Base-by-base conservation (phyloP, 2,888 invertebrate species). In the Atherix ibis region DNA sequence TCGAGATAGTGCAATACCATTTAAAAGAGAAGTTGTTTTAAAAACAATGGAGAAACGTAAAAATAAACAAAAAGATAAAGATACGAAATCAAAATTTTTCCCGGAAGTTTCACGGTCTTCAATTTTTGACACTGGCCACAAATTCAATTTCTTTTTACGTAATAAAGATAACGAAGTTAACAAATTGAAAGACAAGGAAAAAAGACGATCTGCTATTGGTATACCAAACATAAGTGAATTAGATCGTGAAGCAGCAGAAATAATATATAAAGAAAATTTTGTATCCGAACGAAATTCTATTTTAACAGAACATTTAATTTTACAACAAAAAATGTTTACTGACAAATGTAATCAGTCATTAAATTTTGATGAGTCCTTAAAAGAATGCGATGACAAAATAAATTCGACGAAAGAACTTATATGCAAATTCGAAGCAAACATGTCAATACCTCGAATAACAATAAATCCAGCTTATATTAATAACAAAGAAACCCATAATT, bases 191-290 rank as follows among this genome's bases (percentile, higher is more conserved):
- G 40, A 56, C 36, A 56, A 65, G 2, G 64, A 62, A 27, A 71
- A 70, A 49, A 56, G 70, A 34, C 68, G 64, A 58, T 63, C 71
- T 1, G 67, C 69, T 45, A 47, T 78, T 53, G 67, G 69, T 47
- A 65, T 72, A 40, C 76, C 78, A 1, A 82, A 75, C 51, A 81
- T 82, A 44, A 82, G 81, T 49, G 81, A 82, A 53, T 57, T 83
- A 40, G 83, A 84, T 52, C 70, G 76, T 44, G 79, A 84, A 56
- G 82, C 82, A 1, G 70, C 75, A 2, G 76, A 76, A 55, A 78
- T 84, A 43, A 36, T 44, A 29, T 40, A 32, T 27, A 40, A 41
- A 29, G 44, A 43, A 22, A 48, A 46, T 15, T 46, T 48, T 5
- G 45, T 50, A 19, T 48, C 51, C 41, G 52, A 51, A 13, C 48